A percentile compares a stretch with the other conserved stretches of the same genome.
Conservation (phyloP, 2,888 invertebrate species). For the Nomada hirtipes region DNA sequence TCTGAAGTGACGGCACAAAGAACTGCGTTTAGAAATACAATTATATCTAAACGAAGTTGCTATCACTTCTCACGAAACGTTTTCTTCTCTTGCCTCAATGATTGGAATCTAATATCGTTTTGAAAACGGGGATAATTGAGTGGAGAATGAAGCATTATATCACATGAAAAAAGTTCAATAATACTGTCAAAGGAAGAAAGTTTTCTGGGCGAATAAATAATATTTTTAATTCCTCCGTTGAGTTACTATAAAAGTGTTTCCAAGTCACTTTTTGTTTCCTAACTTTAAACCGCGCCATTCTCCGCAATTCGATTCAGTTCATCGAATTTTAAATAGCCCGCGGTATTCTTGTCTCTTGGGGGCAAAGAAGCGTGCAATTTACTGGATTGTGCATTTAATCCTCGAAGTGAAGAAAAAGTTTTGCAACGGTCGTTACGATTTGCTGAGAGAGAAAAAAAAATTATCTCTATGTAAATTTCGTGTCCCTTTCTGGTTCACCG, state of each 20-base stretch:
- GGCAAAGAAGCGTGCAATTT: background rate
- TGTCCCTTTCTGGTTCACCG: no score
- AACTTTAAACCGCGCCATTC: background rate
- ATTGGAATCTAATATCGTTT: background rate
- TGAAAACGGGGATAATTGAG: no score
- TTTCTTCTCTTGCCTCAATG: background rate
- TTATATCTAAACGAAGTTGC: background rate
- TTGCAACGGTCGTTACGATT: no score
- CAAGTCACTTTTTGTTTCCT: background rate
- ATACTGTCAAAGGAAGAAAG: background rate
- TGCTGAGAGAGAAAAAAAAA: no score
- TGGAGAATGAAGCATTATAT: no score
- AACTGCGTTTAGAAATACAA: no score
- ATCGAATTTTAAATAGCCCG: constrained; percentile 13
- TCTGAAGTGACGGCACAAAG: background rate
- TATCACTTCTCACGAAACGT: background rate
- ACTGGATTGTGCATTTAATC: background rate
- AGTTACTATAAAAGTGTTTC: background rate
- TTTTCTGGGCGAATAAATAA: background rate
- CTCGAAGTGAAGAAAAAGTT: background rate
- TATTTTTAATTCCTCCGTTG: background rate
- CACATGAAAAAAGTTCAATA: no score
- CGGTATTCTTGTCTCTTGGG: background rate
- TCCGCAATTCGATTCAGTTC: constrained; percentile 2
- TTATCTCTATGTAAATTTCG: no score